Percentiles rank a stretch among this genome's conserved stretches.
Evolutionary conservation across 2,113 vertebrate species (phyloP).

Genomic region (Melierax canorus): DNA sequence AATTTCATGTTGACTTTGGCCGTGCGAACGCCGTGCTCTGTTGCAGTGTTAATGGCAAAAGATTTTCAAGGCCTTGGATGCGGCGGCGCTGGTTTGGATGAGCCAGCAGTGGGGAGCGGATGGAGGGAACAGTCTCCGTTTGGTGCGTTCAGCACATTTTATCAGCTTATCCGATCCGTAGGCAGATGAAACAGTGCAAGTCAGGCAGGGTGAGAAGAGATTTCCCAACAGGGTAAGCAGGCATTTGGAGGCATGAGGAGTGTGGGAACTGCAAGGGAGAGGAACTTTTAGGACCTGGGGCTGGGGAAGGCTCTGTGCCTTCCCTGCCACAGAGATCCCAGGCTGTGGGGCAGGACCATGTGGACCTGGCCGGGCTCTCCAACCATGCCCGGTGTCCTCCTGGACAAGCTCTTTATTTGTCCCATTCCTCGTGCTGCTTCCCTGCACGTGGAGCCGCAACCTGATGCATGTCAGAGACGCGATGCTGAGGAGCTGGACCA

Average conservation of each 20-base stretch:
- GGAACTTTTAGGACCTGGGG: neutral
- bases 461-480: neutral
- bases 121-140: conserved; percentile 35
- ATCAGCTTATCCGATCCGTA: conserved; percentile 36
- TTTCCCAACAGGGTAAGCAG: conserved; percentile 40
- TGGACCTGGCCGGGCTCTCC: neutral
- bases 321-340: neutral
- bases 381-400: neutral
- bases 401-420: neutral
- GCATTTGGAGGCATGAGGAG: conserved; percentile 30
- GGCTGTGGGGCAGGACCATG: neutral
- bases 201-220: conserved; percentile 35
- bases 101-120: neutral
- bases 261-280: neutral
- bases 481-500: neutral
- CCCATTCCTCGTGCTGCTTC: neutral
- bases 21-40: neutral
- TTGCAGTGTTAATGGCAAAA: conserved; percentile 4
- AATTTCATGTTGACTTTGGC: conserved; percentile 40
- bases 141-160: conserved; percentile 55
- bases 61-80: neutral
- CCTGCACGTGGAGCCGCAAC: neutral
- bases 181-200: conserved; percentile 41
- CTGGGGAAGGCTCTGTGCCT: neutral
- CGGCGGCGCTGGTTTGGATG: neutral